Conservation (phyloP, 2,797 vertebrate genomes). For the Salmo trutta region DNA sequence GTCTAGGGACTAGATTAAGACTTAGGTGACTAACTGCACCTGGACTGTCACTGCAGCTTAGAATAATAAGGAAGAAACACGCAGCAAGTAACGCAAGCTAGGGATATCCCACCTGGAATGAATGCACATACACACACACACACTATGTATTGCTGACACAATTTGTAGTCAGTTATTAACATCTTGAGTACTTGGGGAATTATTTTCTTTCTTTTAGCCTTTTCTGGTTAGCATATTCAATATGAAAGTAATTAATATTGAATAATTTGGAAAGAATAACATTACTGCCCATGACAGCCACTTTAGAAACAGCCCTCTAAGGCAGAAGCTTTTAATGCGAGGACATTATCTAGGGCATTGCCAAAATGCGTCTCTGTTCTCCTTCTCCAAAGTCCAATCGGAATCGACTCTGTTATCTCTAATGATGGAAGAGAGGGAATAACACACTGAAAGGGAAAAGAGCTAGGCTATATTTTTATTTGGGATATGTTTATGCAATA, state of each 20-base stretch:
- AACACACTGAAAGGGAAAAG: neutral
- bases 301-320: neutral
- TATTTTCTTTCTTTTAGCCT: conserved; percentile 6
- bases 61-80: conserved; percentile 26
- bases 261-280: neutral
- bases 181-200: neutral
- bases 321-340: neutral
- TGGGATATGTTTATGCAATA: too few relatives aligned
- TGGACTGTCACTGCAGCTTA: conserved; percentile 38
- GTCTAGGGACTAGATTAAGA: conserved; percentile 31
- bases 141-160: too few relatives aligned
- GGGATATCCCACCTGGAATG: neutral
- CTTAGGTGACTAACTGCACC: conserved; percentile 24
- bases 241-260: neutral
- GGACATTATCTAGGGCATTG: neutral
- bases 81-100: conserved; percentile 15
- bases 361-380: neutral
- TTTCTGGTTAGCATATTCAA: conserved; percentile 18
- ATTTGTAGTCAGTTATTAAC: too few relatives aligned
- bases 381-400: neutral
- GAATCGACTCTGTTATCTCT: neutral
- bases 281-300: too few relatives aligned
- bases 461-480: too few relatives aligned
- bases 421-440: neutral
- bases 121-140: neutral